These are phyloP conservation scores for Anthrax anthrax DNA, from an alignment of 2,888 invertebrate genomes.

Conservation along the genomic window DNA sequence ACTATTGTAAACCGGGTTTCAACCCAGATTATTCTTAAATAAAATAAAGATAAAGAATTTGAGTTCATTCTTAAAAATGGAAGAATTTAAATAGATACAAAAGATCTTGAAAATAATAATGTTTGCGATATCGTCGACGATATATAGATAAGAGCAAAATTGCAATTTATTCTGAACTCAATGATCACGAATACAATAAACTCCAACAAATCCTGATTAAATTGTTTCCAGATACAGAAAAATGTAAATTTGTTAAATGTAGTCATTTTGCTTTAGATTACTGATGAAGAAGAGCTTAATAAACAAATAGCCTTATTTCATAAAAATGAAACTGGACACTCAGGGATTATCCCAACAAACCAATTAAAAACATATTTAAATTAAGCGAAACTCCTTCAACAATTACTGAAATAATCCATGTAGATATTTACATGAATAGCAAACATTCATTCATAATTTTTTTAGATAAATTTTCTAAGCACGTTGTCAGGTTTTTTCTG, in stretches of 20 bases:
- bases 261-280: conserved; percentile 13
- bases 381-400: conserved; percentile 2
- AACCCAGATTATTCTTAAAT: neutral
- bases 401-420: conserved; percentile 5
- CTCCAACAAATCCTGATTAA: conserved; percentile 12
- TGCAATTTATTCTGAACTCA: no score
- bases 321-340: no score
- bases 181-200: no score
- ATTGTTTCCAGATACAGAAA: conserved; percentile 8
- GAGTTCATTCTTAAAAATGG: neutral
- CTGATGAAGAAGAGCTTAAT: no score
- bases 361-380: conserved; percentile 6
- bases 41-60: no score
- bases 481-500: neutral
- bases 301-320: no score
- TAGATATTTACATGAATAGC: conserved; percentile 1
- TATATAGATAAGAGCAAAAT: no score
- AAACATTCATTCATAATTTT: neutral
- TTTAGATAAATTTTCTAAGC: conserved; percentile 3
- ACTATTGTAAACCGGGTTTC: neutral
- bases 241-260: no score
- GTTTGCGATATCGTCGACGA: no score
- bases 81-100: no score
- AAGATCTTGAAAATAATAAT: no score
- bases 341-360: conserved; percentile 6